Base-by-base conservation (phyloP, 1,140 invertebrate species). In the Pseudomyrmex pallidus region DNA sequence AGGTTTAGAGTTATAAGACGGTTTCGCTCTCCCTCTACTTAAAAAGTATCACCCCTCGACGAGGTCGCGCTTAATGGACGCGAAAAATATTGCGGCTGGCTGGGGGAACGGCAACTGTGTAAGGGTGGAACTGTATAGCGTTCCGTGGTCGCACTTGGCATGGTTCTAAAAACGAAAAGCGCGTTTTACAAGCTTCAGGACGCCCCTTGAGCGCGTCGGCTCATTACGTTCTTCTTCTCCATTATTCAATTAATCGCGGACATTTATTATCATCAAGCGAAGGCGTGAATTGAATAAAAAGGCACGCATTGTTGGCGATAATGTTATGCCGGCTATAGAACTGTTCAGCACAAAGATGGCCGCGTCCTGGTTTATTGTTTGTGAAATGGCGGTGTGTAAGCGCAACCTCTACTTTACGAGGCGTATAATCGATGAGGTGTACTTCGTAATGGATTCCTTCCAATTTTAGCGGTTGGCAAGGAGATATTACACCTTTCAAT, bases 171-270 rank as follows among this genome's bases (percentile, higher is more conserved):
- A 89, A 85, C 88, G 88, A 90, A 90, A 89, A 89, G 77, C 85
- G 52, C 57, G 56, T 63, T 57, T 56, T 25, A 74, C 72, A 63
- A 74, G 80, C 25, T 22, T 15, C 15, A 17, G 22, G 3, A 54
- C 61, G 22, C 68, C 46, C 63, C 22, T 35, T 7, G 35, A 35
- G 17, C 74, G 85, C 25, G 85, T 77, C 64, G 90, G 88, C 87
- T 92, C 88, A 91, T 93, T 93, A 92, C 90, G 73, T 83, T 85
- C 89, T 90, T 91, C 35, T 35, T 35, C 35, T 91, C 88, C 88
- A 90, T 92, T 93, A 92, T 92, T 91, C 89, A 91, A 93, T 93
- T 93, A 92, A 93, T 92, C 89, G 88, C 68, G 67, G 83, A 85
- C 89, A 89, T 92, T 92, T 92, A 90, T 93, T 90, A 90, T 88